Evolutionary conservation across 2,113 vertebrate genomes (phyloP), one percentile per base, ranked within the genome.

Genomic region (Campylomormyrus tamandua): DNA sequence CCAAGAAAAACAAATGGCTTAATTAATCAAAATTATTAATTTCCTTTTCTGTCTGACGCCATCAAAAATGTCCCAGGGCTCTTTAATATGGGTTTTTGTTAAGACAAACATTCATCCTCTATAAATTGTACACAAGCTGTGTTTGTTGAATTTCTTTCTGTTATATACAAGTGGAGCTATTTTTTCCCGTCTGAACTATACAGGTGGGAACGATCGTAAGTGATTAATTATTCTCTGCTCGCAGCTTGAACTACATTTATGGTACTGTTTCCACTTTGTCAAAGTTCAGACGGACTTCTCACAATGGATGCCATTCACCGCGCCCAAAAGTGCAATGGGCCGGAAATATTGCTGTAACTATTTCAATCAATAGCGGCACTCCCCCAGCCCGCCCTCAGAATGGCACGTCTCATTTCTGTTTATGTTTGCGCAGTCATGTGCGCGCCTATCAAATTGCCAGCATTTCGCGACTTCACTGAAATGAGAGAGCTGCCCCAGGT

Each of bases 11-110:
- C 35, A 39, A 77, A 88, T 49, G 77, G 70, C 50, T 89, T 89
- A 83, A 89, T 49, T 42, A 77, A 86, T 10, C 49, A 89, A n/a
- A 46, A 48, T 88, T 70, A 21, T 21, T 88, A 88, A 74, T 89
- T 89, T 39, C 49, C 27, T 89, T 89, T 89, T 39, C 49, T 10
- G 24, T 31, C 15, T 17, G 46, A 87, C 48, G 80, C 39, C 39
- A 21, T 48, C 13, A 45, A 48, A 46, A 48, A 84, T 48, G 80
- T 24, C 39, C 39, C 83, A 48, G 21, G 45, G 45, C 45, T 45
- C 3, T 48, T 46, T 84, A 24, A 10, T 84, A 19, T n/a, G 80
- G 80, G 45, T n/a, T 10, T 45, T 84, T 83, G 80, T 83, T 84
- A 46, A 80, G 35, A 6, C 3, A 11, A 10, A 46, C 42, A 46